Percentiles rank a stretch among this genome's conserved stretches.
These are phyloP conservation scores for Gulo gulo DNA, from an alignment of 2,113 vertebrate species.

Conservation along the genomic window DNA sequence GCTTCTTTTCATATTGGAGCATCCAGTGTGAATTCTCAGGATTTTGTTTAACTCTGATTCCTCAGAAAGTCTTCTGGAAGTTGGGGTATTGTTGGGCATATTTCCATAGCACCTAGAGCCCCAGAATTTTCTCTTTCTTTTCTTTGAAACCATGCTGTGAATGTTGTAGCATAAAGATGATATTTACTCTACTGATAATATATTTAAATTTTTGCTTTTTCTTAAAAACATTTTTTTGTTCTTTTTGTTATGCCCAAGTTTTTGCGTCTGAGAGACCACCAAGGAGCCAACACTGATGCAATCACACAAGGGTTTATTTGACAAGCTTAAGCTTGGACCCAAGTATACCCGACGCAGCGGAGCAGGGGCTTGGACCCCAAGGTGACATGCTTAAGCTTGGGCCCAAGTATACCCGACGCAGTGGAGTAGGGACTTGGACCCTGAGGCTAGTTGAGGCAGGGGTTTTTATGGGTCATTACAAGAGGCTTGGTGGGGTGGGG, in stretches of 20 bases:
- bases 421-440: too few relatives aligned
- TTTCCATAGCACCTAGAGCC: background rate
- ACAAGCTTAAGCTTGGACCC: too few relatives aligned
- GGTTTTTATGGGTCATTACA: too few relatives aligned
- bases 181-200: background rate
- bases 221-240: background rate
- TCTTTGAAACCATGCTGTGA: background rate
- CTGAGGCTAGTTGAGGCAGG: too few relatives aligned
- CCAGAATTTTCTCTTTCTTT: background rate
- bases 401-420: too few relatives aligned
- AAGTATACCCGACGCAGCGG: too few relatives aligned
- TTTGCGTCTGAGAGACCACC: too few relatives aligned
- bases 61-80: background rate
- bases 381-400: too few relatives aligned
- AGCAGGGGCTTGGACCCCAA: too few relatives aligned
- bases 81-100: background rate
- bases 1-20: background rate
- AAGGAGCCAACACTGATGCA: too few relatives aligned
- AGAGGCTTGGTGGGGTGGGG: too few relatives aligned
- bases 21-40: background rate
- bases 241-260: background rate
- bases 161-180: background rate
- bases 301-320: too few relatives aligned
- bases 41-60: background rate
- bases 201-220: background rate